Evolutionary conservation across 2,888 invertebrate species (phyloP).

Genomic region (Calliopum simillimum): DNA sequence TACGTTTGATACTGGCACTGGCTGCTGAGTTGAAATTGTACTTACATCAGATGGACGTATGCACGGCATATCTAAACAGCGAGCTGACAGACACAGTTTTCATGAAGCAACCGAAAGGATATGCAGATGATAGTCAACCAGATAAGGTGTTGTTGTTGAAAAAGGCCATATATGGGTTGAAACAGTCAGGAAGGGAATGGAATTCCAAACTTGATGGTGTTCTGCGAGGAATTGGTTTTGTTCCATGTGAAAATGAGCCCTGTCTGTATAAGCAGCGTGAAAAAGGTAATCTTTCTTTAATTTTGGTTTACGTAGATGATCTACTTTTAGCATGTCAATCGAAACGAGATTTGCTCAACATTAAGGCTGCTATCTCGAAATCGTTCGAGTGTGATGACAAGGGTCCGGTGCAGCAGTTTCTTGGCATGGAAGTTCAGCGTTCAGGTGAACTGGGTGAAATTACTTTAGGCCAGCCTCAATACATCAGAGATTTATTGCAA

Average conservation of each 20-base stretch:
- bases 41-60: constrained; percentile 38
- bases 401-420: too few relatives aligned
- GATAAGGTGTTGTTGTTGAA: constrained; percentile 41
- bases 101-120: constrained; percentile 42
- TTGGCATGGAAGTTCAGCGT: constrained; percentile 33
- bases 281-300: background rate
- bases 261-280: background rate
- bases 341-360: constrained; percentile 22
- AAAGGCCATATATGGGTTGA: constrained; percentile 45
- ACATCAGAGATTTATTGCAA: constrained; percentile 36
- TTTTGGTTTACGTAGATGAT: constrained; percentile 32
- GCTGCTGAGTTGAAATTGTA: constrained; percentile 38
- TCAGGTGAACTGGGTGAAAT: constrained; percentile 35
- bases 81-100: constrained; percentile 33
- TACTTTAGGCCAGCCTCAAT: constrained; percentile 33
- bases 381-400: constrained; percentile 38
- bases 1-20: constrained; percentile 40
- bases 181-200: constrained; percentile 45
- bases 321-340: constrained; percentile 39
- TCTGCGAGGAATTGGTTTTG: constrained; percentile 18
- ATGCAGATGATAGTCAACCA: constrained; percentile 31
- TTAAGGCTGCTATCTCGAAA: constrained; percentile 36
- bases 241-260: background rate
- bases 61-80: constrained; percentile 34
- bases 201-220: constrained; percentile 37